A percentile compares a stretch with the other conserved stretches of the same genome.
Conservation (phyloP, 2,797 vertebrate species). For the Phataginus tricuspis region DNA sequence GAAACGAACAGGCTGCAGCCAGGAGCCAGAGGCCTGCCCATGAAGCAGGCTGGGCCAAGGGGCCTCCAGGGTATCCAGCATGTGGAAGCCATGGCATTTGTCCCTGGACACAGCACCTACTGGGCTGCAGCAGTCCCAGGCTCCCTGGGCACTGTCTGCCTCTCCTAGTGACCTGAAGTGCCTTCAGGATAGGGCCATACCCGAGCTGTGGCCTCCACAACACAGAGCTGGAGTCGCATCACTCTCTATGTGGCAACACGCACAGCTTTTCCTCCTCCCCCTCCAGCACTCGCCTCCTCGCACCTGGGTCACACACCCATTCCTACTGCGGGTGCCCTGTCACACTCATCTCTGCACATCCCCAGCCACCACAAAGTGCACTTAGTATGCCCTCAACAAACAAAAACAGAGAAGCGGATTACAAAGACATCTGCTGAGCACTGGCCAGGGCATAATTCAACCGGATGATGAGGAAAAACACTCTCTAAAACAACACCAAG, state of each 20-base stretch:
- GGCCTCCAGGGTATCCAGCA: background rate
- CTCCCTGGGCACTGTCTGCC: background rate
- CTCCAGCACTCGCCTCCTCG: too few species aligned
- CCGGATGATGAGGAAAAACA: too few species aligned
- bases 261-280: background rate
- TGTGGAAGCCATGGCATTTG: background rate
- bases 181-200: background rate
- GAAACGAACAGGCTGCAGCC: background rate
- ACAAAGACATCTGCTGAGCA: background rate
- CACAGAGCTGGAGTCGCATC: background rate
- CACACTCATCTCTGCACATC: background rate
- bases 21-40: background rate
- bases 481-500: background rate
- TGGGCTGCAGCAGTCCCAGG: background rate
- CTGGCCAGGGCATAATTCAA: background rate
- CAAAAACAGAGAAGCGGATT: background rate
- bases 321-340: too few species aligned
- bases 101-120: background rate
- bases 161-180: background rate
- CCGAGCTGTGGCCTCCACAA: background rate
- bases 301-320: background rate
- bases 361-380: background rate
- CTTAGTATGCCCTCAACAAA: background rate
- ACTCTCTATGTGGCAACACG: background rate
- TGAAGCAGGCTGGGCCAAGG: background rate